Base-by-base conservation (phyloP, 2,888 invertebrate species). In the Drosophila ezoana region DNA sequence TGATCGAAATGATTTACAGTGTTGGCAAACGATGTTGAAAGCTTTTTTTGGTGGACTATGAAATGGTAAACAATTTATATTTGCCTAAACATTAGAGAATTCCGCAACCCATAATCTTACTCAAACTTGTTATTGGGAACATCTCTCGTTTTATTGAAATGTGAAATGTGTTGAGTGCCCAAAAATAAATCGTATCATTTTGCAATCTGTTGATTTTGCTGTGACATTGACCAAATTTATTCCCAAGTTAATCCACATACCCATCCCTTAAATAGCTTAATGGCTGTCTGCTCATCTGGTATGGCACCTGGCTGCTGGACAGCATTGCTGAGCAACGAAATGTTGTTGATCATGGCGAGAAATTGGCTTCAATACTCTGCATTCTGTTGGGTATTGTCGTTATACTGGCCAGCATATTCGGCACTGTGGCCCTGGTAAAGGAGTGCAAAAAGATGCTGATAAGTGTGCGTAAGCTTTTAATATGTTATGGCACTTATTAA, bases 271-370 rank as follows among this genome's bases (percentile, higher is more conserved):
- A 23, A 59, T 65, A 90, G 90, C 51, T 90, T 16, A 76, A 82
- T 40, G 90, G 91, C 56, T 62, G 71, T 23, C 51, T 90, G 47
- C 59, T 90, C 58, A 79, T 89, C 48, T 86, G 87, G 81, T 89
- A 87, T 57, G 91, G 91, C 47, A 60, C 61, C 43, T 91, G 91
- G 91, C 62, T 91, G 61, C 72, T 81, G 52, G 81, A 84, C 28
- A 87, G 76, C 47, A 57, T 82, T n/a, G 59, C 63, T 5, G 79
- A 81, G 45, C 63, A 75, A 47, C 57, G 4, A 5, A 62, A 79
- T 47, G 83, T 76, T 1, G 44, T 89, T 37, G 85, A 90, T 53
- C 75, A 85, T 59, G 89, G 85, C 49, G 91, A 91, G 68, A 69
- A 80, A 10, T 23, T 90, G 57, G 86, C 82, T 5, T 79, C 88